phyloP scores from a whole-genome alignment of 2,797 vertebrate genomes.

The Oryzias dopingdopingensis region DNA sequence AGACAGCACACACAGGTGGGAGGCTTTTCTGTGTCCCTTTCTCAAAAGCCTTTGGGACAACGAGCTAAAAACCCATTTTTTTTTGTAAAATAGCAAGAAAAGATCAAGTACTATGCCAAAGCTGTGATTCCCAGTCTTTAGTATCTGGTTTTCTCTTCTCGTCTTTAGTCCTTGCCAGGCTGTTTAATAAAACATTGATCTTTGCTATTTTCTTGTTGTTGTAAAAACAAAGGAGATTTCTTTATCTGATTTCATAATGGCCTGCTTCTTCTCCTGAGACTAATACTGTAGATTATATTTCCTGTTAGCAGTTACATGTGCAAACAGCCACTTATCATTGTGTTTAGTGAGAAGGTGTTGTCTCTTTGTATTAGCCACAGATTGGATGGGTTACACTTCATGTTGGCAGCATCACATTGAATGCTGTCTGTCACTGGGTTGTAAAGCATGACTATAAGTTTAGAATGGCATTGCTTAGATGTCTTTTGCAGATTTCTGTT shows the following conservation, averaged over 20 bases:
- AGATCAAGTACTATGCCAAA: conserved; percentile 1
- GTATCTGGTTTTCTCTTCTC: neutral
- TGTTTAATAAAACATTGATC: neutral
- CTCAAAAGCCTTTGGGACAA: conserved; percentile 1
- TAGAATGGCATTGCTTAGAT: no score
- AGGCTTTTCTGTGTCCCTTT: conserved; percentile 22
- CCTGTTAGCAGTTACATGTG: no score
- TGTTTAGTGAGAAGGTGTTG: no score
- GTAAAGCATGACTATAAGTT: no score
- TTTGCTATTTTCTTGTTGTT: neutral
- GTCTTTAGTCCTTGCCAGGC: neutral
- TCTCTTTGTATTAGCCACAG: no score
- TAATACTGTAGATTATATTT: no score
- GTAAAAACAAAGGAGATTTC: neutral
- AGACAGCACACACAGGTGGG: conserved; percentile 45
- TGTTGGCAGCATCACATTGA: no score
- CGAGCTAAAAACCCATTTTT: neutral
- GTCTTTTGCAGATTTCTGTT: no score
- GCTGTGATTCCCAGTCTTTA: neutral
- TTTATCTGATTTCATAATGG: no score
- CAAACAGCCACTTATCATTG: no score
- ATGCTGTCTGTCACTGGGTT: no score
- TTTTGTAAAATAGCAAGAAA: conserved; percentile 9
- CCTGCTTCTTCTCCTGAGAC: neutral
- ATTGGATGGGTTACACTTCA: no score